These are phyloP conservation scores for Neopelma chrysocephalum DNA, from an alignment of 2,797 vertebrate genomes.

Conservation along the genomic window DNA sequence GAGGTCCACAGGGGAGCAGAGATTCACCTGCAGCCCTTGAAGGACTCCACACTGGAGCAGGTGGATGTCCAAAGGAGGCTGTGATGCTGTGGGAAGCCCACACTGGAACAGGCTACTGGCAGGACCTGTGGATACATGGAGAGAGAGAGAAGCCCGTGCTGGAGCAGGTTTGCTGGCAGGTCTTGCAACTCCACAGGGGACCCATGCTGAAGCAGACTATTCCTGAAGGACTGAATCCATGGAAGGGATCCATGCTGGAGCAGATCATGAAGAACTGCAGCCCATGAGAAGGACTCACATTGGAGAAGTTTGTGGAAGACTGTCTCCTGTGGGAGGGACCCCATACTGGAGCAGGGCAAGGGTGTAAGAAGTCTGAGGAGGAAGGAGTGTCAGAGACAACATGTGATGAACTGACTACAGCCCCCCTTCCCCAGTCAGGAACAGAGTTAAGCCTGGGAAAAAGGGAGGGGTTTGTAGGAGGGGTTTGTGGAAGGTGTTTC, in stretches of 20 bases:
- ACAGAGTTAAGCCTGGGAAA: not conserved
- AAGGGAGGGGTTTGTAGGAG: accelerated
- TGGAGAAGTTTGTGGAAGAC: not conserved
- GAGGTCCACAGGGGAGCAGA: accelerated
- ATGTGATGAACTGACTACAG: not conserved
- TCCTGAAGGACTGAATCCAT: not conserved
- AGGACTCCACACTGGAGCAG: not conserved
- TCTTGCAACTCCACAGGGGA: accelerated
- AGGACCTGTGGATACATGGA: not conserved
- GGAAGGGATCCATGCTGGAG: not conserved
- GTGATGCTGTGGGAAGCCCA: not conserved
- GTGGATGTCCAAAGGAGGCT: not conserved
- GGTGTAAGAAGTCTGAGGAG: not conserved
- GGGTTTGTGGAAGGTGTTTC: accelerated
- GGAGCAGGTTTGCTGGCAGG: not conserved
- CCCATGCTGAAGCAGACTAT: not conserved
- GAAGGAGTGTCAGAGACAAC: not conserved
- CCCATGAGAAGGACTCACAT: not conserved
- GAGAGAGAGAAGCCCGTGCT: not conserved
- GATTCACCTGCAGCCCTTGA: not conserved
- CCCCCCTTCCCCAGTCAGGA: accelerated
- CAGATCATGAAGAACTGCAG: not conserved
- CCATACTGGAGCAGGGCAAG: not conserved
- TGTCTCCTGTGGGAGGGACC: not conserved
- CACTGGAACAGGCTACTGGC: not conserved